Evolutionary conservation across 2,113 vertebrate genomes (phyloP).

Genomic region (Poeciliopsis turrubarensis): DNA sequence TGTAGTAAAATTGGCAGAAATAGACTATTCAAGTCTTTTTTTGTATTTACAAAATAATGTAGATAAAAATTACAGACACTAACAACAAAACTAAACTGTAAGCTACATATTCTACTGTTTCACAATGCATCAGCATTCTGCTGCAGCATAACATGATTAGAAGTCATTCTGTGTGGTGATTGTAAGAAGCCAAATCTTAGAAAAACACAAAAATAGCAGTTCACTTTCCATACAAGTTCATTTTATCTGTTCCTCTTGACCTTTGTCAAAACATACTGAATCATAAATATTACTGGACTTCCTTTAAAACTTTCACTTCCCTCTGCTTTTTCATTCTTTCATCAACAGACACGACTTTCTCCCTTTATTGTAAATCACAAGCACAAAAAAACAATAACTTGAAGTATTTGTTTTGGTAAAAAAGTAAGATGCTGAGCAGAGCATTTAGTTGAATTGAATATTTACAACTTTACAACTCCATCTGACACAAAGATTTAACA

Average conservation of each 20-base stretch:
- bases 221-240: neutral
- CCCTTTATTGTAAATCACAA: neutral
- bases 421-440: too few species aligned
- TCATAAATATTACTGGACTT: slow-evolving; percentile 6
- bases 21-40: too few species aligned
- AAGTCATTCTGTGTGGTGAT: neutral
- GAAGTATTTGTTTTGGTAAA: neutral
- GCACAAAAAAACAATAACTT: neutral
- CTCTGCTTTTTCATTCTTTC: neutral
- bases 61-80: too few species aligned
- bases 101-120: too few species aligned
- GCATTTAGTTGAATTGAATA: too few species aligned
- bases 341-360: slow-evolving; percentile 7
- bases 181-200: neutral
- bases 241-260: neutral
- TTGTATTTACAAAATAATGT: too few species aligned
- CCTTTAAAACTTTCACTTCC: slow-evolving; percentile 46
- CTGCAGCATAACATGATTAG: too few species aligned
- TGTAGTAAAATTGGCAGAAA: too few species aligned
- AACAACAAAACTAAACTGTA: too few species aligned
- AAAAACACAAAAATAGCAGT: neutral
- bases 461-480: neutral
- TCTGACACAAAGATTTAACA: too few species aligned
- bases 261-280: neutral
- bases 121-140: too few species aligned